These are phyloP conservation scores for Rhinopithecus roxellana DNA, from an alignment of 2,113 vertebrate genomes.

Conservation along the genomic window DNA sequence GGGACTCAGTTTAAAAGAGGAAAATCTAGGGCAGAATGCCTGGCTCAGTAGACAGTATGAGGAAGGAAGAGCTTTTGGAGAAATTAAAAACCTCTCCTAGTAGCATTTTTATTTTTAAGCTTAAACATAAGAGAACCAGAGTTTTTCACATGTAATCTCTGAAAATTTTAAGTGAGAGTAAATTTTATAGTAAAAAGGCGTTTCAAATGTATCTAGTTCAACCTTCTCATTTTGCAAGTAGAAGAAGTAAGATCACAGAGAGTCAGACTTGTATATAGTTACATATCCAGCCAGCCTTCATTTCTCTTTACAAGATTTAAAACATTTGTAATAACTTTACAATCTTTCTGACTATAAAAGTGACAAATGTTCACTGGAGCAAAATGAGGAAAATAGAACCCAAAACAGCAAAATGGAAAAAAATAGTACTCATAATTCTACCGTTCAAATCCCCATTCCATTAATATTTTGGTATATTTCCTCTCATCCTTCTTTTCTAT, in stretches of 20 bases:
- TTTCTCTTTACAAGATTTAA: constrained; percentile 24
- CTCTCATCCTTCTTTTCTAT: not conserved
- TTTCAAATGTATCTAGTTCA: not conserved
- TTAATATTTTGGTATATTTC: not conserved
- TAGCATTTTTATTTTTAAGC: constrained; percentile 45
- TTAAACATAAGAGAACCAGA: not conserved
- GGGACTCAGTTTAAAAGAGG: constrained; percentile 49
- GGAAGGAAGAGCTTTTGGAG: not conserved
- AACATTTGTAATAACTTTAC: not conserved
- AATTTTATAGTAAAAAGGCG: not conserved
- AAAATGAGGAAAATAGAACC: not conserved
- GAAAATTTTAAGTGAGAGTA: not conserved
- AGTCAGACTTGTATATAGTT: not conserved
- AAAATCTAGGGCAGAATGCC: constrained; percentile 34
- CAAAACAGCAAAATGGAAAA: not conserved
- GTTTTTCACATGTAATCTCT: not conserved
- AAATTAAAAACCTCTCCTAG: constrained; percentile 2
- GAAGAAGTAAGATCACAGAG: not conserved
- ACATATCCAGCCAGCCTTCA: not conserved
- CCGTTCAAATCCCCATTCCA: not conserved
- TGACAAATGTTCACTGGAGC: not conserved
- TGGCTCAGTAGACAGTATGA: not conserved
- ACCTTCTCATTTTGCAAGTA: not conserved
- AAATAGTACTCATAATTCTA: not conserved
- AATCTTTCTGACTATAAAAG: not conserved